phyloP scores from a whole-genome alignment of 2,797 vertebrate genomes.

The Muscicapa striata region DNA sequence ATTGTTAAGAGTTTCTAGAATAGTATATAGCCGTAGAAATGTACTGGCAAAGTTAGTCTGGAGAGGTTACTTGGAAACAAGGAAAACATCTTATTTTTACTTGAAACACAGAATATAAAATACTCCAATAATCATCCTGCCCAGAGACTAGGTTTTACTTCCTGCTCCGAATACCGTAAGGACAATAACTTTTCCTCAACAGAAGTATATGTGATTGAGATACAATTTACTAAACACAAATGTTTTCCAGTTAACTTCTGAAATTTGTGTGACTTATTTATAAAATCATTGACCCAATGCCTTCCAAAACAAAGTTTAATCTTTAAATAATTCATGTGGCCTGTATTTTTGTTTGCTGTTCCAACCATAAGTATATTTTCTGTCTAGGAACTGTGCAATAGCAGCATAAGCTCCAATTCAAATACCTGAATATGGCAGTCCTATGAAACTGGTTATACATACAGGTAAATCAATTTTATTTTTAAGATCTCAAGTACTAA shows the following conservation, averaged over 20 bases:
- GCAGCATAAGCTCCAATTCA: not conserved
- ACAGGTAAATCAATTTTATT: not conserved
- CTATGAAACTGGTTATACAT: not conserved
- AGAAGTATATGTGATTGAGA: not conserved
- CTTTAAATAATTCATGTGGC: not conserved
- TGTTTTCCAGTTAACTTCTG: not conserved
- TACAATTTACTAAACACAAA: too few species aligned
- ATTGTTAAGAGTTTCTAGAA: not conserved
- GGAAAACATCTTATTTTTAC: not conserved
- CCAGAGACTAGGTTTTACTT: not conserved
- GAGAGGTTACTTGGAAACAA: not conserved
- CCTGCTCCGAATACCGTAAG: not conserved
- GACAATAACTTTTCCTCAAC: not conserved
- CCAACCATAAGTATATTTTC: not conserved
- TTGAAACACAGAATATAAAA: not conserved
- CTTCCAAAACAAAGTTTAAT: not conserved
- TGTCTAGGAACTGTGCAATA: not conserved
- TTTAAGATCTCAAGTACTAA: not conserved
- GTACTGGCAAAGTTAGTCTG: not conserved
- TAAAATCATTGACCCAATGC: not conserved
- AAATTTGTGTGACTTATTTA: not conserved
- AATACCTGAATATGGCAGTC: not conserved
- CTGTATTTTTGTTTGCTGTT: not conserved
- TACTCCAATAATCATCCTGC: not conserved
- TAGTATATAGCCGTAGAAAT: not conserved